Evolutionary conservation across 1,140 invertebrate species (phyloP), one percentile per base, ranked within the genome.

Genomic region (Bombus waltoni): DNA sequence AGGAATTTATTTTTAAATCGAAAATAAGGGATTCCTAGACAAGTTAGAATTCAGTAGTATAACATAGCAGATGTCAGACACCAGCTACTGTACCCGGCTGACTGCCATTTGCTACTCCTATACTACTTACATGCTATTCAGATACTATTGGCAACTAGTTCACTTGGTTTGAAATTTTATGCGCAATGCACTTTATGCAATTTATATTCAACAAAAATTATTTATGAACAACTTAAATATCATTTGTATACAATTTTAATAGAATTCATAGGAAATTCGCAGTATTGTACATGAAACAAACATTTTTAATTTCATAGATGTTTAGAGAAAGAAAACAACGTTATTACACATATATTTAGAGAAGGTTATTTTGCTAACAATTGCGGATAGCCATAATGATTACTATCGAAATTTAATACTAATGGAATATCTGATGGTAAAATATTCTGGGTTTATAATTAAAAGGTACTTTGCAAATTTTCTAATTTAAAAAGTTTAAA

Each of bases 31-130:
- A 59, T 65, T 25, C 22, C 22, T 47, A 28, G n/a, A 32, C 2
- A 15, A 22, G 3, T 32, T 57, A 40, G 11, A 18, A 42, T 47
- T 79, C 77, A 79, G 62, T 79, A 68, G 62, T 68, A 79, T 68
- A 79, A 22, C 15, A 3, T 79, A 79, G 1, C 2, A 79, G 6
- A 38, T 35, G n/a, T 79, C 62, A 68, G 62, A 47, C 62, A 18
- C 18, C 13, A n/a, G 32, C 2, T 59, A 35, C 15, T 25, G 25
- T 15, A n/a, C 11, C 2, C 40, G 42, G 10, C 47, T 59, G 53
- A 15, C 47, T n/a, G 22, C 3, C 9, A 18, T 38, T 15, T 59
- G 1, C 25, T 59, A n/a, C 10, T 38, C 25, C 13, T 40, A 15
- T 77, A 79, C 62, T 44, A 65, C 59, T 79, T 65, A 35, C 25